These are phyloP conservation scores for Pogonophryne albipinna DNA, from an alignment of 2,797 vertebrate species.

Conservation along the genomic window DNA sequence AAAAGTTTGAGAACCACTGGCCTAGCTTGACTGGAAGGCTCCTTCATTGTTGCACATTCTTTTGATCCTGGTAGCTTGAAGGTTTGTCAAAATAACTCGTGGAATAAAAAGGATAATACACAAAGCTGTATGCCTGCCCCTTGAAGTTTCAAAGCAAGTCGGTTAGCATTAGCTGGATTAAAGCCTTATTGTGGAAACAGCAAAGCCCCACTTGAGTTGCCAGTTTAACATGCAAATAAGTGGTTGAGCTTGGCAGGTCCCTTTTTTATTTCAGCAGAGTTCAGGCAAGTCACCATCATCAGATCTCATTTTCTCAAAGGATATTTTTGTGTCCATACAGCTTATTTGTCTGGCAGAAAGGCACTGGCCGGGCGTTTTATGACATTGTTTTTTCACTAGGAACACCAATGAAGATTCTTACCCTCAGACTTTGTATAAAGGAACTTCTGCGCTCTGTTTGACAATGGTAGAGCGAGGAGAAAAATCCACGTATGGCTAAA, in stretches of 20 bases:
- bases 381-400: too few species aligned
- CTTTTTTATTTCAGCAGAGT: conserved; percentile 26
- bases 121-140: conserved; percentile 21
- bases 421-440: too few species aligned
- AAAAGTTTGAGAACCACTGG: background rate
- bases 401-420: too few species aligned
- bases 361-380: too few species aligned
- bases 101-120: conserved; percentile 30
- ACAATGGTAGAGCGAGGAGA: too few species aligned
- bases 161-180: conserved; percentile 39
- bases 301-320: conserved; percentile 20
- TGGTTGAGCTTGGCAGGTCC: conserved; percentile 33
- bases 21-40: conserved; percentile 1
- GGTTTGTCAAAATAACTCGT: conserved; percentile 30
- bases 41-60: background rate
- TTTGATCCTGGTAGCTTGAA: conserved; percentile 32
- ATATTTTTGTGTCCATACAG: conserved; percentile 10
- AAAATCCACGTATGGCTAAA: too few species aligned
- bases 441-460: too few species aligned
- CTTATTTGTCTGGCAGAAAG: too few species aligned
- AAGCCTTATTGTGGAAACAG: conserved; percentile 41
- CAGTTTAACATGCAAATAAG: conserved; percentile 54
- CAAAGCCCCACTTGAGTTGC: conserved; percentile 41
- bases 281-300: conserved; percentile 19
- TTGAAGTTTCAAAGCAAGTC: conserved; percentile 52